Evolutionary conservation across 1,140 invertebrate genomes (phyloP), one percentile per base, ranked within the genome.

Genomic region (Eufriesea mexicana): DNA sequence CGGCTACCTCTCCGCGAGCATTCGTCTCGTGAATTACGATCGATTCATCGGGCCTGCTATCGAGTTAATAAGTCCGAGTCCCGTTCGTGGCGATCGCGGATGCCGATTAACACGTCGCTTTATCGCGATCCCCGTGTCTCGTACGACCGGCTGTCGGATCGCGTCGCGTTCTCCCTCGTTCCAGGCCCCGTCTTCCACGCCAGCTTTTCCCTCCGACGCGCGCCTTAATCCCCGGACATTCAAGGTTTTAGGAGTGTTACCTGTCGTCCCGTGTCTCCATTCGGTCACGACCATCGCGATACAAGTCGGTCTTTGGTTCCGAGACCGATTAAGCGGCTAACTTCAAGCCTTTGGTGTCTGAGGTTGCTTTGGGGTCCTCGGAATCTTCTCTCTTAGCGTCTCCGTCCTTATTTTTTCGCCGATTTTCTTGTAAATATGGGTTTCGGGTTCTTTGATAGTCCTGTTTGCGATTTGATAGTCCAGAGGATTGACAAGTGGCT

Each of bases 121-220:
- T 82, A 82, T 82, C 79, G 72, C 79, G 79, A 82, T 82, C 79
- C 20, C 10, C n/a, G 51, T 59, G 73, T 82, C 79, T 82, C 79
- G 79, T 57, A 66, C 73, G 49, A 67, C 79, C 20, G 42, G 25
- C 45, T 45, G 64, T 59, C 64, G 64, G 25, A 25, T 61, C 78
- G 67, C 23, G 12, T 72, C 57, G 45, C 23, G n/a, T 72, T 35
- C 54, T 54, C 16, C 66, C 47, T 54, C 54, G 71, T 71, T 71
- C 67, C 16, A 4, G 35, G 28, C 47, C 18, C 28, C 45, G 42
- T 45, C 49, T 20, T 28, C 6, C 51, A 9, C n/a, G 42, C 25
- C 71, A 45, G 14, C 54, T 77, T 77, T 54, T n/a, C 61, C 14
- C 47, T 18, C 12, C 47, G 45, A 75, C 57, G n/a, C n/a, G 51